These are phyloP conservation scores for Parnassius apollo DNA, from an alignment of 2,888 invertebrate species.

Conservation along the genomic window DNA sequence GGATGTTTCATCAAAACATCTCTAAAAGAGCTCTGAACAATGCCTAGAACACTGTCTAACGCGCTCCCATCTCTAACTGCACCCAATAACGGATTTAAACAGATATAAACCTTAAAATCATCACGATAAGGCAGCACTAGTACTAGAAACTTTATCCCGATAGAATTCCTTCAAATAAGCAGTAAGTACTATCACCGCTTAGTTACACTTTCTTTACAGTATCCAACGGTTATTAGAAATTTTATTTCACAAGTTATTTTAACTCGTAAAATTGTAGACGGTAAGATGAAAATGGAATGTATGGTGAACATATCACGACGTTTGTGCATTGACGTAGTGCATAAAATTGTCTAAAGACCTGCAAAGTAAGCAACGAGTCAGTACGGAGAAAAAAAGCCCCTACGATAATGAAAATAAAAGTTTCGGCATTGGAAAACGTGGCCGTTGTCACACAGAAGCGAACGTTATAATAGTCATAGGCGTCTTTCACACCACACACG, in stretches of 20 bases:
- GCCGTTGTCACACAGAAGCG: conserved; percentile 48
- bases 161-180: conserved; percentile 53
- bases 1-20: conserved; percentile 46
- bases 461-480: conserved; percentile 68
- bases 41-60: conserved; percentile 49
- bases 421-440: conserved; percentile 35
- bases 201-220: conserved; percentile 40
- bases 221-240: not conserved
- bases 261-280: not conserved
- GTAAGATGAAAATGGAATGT: conserved; percentile 9
- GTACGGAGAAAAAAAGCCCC: conserved; percentile 51
- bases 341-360: conserved; percentile 49
- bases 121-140: conserved; percentile 31
- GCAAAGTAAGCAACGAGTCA: conserved; percentile 44
- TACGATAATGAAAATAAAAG: conserved; percentile 48
- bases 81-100: conserved; percentile 25
- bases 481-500: conserved; percentile 67
- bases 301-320: conserved; percentile 10
- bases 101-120: conserved; percentile 32
- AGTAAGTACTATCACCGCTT: conserved; percentile 55
- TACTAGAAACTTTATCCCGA: conserved; percentile 31
- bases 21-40: conserved; percentile 40
- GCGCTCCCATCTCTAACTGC: conserved; percentile 42
- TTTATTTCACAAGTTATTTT: conserved; percentile 12
- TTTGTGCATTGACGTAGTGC: conserved; percentile 18